Evolutionary conservation across 1,140 invertebrate species (phyloP).

Genomic region (Penaeus vannamei): DNA sequence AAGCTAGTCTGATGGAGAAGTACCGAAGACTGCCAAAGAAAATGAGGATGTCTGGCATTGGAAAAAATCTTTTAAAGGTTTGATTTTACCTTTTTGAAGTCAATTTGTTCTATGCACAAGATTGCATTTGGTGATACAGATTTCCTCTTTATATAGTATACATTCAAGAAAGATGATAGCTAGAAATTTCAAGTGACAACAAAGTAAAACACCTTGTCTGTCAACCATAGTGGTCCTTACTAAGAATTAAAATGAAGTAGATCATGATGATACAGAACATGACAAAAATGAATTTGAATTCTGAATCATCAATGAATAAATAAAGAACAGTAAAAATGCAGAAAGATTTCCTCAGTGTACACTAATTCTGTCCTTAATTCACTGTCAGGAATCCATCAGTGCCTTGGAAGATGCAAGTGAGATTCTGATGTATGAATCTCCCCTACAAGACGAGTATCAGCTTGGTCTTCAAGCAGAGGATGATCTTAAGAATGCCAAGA

Average conservation of each 20-base stretch:
- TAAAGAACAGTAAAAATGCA: neutral
- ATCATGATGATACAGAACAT: no score
- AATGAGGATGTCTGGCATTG: constrained; percentile 74
- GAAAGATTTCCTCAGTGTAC: neutral
- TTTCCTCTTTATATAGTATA: no score
- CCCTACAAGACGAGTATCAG: constrained; percentile 68
- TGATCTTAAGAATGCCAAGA: constrained; percentile 8
- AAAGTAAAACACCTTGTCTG: neutral
- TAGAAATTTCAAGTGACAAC: neutral
- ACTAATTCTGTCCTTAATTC: neutral
- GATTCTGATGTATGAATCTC: constrained; percentile 71
- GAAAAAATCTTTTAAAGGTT: constrained; percentile 59
- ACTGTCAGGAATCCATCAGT: constrained; percentile 44
- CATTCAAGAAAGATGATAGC: no score
- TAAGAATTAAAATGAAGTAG: neutral
- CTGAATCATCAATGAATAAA: neutral
- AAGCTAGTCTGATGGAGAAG: constrained; percentile 75
- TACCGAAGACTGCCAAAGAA: constrained; percentile 73
- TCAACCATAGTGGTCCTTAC: neutral
- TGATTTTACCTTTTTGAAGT: neutral
- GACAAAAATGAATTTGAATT: neutral
- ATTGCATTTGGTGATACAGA: no score
- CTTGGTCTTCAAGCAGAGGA: constrained; percentile 52
- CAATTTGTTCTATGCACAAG: neutral
- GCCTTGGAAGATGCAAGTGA: constrained; percentile 66